phyloP scores from a whole-genome alignment of 2,797 vertebrate genomes.

The Morus bassanus region DNA sequence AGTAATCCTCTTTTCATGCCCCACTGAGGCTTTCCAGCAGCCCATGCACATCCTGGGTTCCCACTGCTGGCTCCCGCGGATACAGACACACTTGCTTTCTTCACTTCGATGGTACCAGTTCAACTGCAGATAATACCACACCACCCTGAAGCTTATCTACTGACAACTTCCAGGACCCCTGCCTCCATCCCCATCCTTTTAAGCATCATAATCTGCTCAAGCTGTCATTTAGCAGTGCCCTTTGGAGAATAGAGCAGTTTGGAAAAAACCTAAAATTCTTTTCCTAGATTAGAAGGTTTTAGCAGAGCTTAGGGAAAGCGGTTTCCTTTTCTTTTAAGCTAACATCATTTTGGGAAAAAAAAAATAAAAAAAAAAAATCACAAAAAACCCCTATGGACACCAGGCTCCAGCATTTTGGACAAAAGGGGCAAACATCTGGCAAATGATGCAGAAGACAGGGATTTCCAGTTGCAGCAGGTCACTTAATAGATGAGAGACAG shows the following conservation, averaged over 20 bases:
- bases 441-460: background rate
- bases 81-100: background rate
- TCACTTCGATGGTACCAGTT: background rate
- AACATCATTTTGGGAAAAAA: background rate
- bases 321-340: background rate
- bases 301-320: background rate
- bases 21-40: background rate
- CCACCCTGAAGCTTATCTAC: background rate
- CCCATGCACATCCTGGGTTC: background rate
- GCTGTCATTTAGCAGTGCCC: background rate
- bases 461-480: background rate
- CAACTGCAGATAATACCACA: background rate
- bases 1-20: background rate
- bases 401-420: background rate
- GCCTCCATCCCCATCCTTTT: background rate
- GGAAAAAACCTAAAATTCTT: background rate
- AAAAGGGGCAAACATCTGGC: background rate
- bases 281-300: background rate
- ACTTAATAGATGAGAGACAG: background rate
- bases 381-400: background rate
- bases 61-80: background rate
- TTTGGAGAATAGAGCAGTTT: background rate
- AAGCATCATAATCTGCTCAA: background rate
- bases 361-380: background rate
- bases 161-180: background rate